Evolutionary conservation across 1,140 invertebrate genomes (phyloP), one percentile per base, ranked within the genome.

Genomic region (Eulimnadia texana): DNA sequence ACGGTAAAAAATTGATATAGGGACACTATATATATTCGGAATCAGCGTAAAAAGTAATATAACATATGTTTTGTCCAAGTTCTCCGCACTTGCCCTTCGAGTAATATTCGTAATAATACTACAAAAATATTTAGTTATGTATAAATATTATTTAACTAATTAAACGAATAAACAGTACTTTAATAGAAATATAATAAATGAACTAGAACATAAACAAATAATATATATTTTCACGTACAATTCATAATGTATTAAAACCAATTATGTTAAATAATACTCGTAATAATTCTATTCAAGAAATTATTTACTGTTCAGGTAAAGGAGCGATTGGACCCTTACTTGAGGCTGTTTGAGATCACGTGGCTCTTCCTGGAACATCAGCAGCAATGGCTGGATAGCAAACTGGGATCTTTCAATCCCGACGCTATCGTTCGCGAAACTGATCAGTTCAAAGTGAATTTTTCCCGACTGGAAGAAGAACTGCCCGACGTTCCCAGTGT

Each of bases 381-480:
- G 72, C 81, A 89, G 64, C 74, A 77, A 20, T 93, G 91, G 90
- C 85, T 91, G 78, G 80, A 80, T 62, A 84, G 86, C 2, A 84
- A 82, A 72, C 85, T 97, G 63, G 86, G 88, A 3, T 82, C 82
- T 29, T 82, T 86, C 64, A 85, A 93, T 70, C 93, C 93, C 0
- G 91, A 95, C 72, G 78, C 81, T 28, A 94, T 97, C 42, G 91
- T 83, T 0, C 77, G 84, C 69, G 74, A 72, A 61, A 82, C 81
- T 72, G 93, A 97, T 69, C 83, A 85, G 19, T 97, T 98, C 73
- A 85, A 86, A 64, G 85, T 87, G 51, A 82, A 95, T 70, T 80
- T 96, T 10, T 25, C 60, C 20, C 51, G 50, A 24, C 50, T 54
- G 20, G 60, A 61, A 28, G 60, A 61, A 33, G 50, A 54, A 23